A percentile compares a stretch with the other conserved stretches of the same genome.
These are phyloP conservation scores for Agonopterix arenella DNA, from an alignment of 2,888 invertebrate species.

Conservation along the genomic window DNA sequence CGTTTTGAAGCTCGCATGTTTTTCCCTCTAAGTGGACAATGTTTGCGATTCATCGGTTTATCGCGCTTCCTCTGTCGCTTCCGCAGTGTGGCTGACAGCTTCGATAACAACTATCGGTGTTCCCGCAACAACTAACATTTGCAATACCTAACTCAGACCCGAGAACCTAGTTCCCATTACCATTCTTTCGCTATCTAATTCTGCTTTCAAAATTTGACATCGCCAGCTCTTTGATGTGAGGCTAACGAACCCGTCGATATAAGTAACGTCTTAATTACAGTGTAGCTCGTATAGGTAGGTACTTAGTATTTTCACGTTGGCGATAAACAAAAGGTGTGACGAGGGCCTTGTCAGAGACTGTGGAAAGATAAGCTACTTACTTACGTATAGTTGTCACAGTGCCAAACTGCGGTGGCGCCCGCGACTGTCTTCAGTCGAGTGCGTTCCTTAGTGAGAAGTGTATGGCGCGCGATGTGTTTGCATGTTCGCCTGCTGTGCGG, in stretches of 20 bases:
- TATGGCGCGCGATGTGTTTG: constrained; percentile 73
- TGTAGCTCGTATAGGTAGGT: not conserved
- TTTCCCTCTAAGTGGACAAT: constrained; percentile 40
- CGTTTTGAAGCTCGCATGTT: constrained; percentile 8
- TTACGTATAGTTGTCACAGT: constrained; percentile 60
- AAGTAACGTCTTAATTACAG: not conserved
- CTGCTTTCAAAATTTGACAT: too few species aligned
- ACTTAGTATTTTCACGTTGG: constrained; percentile 7
- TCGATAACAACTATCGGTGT: constrained; percentile 46
- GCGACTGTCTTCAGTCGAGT: constrained; percentile 70
- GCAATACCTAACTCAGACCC: not conserved
- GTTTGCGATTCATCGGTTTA: constrained; percentile 53
- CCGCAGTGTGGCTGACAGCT: constrained; percentile 45
- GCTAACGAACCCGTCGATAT: not conserved
- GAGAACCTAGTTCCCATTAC: too few species aligned
- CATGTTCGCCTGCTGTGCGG: constrained; percentile 71
- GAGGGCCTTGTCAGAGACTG: constrained; percentile 44
- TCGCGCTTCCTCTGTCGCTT: constrained; percentile 63
- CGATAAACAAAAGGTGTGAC: constrained; percentile 18
- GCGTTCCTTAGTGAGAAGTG: constrained; percentile 70
- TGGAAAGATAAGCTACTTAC: constrained; percentile 53
- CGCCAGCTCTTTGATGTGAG: too few species aligned
- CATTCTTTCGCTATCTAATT: too few species aligned
- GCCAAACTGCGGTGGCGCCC: constrained; percentile 63
- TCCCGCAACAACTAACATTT: constrained; percentile 6